Evolutionary conservation across 2,797 vertebrate species (phyloP).

Genomic region (Danio aesculapii): DNA sequence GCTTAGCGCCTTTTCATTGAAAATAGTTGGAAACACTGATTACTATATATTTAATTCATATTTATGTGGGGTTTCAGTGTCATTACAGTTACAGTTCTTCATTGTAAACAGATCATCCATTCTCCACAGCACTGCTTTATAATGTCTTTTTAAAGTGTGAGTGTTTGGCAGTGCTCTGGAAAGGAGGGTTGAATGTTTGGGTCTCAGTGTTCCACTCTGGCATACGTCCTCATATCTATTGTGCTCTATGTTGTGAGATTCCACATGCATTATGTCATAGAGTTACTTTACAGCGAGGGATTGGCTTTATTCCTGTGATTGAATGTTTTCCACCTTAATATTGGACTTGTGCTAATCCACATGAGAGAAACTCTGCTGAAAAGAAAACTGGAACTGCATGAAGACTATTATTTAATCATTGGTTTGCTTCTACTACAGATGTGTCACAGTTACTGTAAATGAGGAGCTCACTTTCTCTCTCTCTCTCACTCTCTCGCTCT

Average conservation of each 20-base stretch:
- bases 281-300: slow-evolving; percentile 45
- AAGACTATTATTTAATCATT: slow-evolving; percentile 22
- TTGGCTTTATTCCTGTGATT: slow-evolving; percentile 41
- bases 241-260: slow-evolving; percentile 46
- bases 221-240: slow-evolving; percentile 40
- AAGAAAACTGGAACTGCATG: slow-evolving; percentile 17
- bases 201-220: slow-evolving; percentile 30
- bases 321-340: slow-evolving; percentile 42
- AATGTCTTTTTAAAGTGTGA: slow-evolving; percentile 1
- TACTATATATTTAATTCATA: too few species aligned
- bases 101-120: not conserved
- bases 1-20: too few species aligned
- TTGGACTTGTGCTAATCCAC: slow-evolving; percentile 13
- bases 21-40: too few species aligned
- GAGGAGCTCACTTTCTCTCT: not conserved
- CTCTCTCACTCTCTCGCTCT: too few species aligned
- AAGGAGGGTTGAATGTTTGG: slow-evolving; percentile 24
- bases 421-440: slow-evolving; percentile 25
- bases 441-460: slow-evolving; percentile 37
- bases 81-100: not conserved
- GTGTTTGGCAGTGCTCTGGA: not conserved
- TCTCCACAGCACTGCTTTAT: not conserved
- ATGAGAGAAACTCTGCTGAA: slow-evolving; percentile 8
- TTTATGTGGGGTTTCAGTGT: too few species aligned
- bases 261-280: slow-evolving; percentile 51